Evolutionary conservation across 2,113 vertebrate species (phyloP).

Genomic region (Hyperoodon ampullatus): DNA sequence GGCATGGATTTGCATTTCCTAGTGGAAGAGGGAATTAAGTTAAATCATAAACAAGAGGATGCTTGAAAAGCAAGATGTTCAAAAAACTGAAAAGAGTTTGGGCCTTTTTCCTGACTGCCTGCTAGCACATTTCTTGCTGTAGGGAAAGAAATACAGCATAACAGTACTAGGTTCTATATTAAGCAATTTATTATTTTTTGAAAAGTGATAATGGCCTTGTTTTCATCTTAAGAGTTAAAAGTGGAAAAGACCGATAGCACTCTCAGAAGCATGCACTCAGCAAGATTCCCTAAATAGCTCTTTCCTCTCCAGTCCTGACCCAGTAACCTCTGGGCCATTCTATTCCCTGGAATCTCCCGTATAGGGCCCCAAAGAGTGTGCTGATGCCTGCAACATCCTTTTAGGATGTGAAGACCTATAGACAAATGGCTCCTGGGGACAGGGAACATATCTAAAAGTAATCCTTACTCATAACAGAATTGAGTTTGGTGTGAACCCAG

Average conservation of each 20-base stretch:
- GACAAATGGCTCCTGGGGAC: conserved; percentile 71
- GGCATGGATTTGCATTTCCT: not conserved
- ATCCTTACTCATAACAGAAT: conserved; percentile 74
- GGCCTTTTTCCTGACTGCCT: not conserved
- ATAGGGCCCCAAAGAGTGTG: conserved; percentile 53
- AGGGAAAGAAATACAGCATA: not conserved
- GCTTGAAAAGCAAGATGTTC: not conserved
- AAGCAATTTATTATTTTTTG: conserved; percentile 60
- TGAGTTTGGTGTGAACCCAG: conserved; percentile 75
- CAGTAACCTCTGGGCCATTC: conserved; percentile 70
- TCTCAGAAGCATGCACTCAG: not conserved
- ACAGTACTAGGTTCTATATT: not conserved
- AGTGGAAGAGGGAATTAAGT: not conserved
- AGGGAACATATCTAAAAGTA: conserved; percentile 57
- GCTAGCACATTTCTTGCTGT: not conserved
- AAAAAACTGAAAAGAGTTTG: not conserved
- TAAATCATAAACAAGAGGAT: conserved; percentile 11
- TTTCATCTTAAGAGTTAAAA: conserved; percentile 52
- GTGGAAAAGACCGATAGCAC: conserved; percentile 4
- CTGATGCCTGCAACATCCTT: conserved; percentile 59
- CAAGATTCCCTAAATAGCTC: conserved; percentile 59
- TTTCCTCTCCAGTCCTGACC: conserved; percentile 52
- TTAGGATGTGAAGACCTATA: conserved; percentile 53
- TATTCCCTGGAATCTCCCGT: conserved; percentile 48
- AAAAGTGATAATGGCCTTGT: conserved; percentile 56